Evolutionary conservation across 2,113 vertebrate genomes (phyloP), one percentile per base, ranked within the genome.

Genomic region (Dipodomys stephensi): DNA sequence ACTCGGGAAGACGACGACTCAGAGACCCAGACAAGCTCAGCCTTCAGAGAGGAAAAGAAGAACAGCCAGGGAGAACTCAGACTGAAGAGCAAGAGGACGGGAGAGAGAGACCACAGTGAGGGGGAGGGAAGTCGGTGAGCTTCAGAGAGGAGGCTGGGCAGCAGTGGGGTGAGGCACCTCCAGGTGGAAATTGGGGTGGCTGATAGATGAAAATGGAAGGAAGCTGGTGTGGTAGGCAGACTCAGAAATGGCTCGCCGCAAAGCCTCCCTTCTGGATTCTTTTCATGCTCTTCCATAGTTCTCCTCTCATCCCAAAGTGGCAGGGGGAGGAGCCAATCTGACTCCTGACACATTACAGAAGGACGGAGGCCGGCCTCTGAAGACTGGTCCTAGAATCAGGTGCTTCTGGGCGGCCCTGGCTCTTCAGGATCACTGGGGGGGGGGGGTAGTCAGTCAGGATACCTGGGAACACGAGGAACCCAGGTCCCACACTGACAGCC

Each of bases 1-100:
- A 74, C 80, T 57, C 71, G 86, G 81, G 85, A 92, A 93, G 85
- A 79, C 1, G 27, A 35, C 84, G 85, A 69, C 92, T 91, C 60
- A 72, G 30, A 74, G 64, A 39, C 39, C 4, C 4, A 39, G 39
- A 39, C 39, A 39, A 39, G 39, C 39, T 39, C 82, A 64, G 46
- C 64, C 83, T 67, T 25, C 76, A 85, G 87, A 79, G 60, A 57
- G 11, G 68, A 53, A 27, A 76, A 32, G 23, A 84, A 76, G 78
- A 23, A 78, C 9, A 22, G 20, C 44, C 30, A 57, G 11, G 73
- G n/a, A 67, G 19, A 3, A 18, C 60, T 19, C 0, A 30, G 64
- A 71, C 64, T 62, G 2, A 35, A 67, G 35, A 46, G 53, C 7
- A 62, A 83, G 85, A 87, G 80, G 19, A 7, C 1, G 18, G 74